Evolutionary conservation across 1,140 invertebrate species (phyloP), one percentile per base, ranked within the genome.

Genomic region (Zaprionus kolodkinae): DNA sequence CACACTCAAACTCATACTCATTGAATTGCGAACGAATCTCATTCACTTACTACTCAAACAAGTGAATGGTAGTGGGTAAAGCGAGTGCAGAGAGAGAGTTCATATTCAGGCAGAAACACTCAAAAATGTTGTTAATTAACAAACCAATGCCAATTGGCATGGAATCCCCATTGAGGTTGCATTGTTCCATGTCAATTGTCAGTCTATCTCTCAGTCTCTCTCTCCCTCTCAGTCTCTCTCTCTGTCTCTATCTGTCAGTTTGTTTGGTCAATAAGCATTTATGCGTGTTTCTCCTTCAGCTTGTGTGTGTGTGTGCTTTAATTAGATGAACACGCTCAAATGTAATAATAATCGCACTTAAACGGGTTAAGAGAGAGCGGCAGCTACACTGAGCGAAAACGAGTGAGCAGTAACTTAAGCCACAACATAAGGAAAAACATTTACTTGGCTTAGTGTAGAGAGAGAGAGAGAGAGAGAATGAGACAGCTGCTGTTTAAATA

Each of bases 401-500:
- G 4, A 27, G 3, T 17, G 4, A 15, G 17, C 15, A 9, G 3
- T 15, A 48, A 48, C n/a, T 21, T 17, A 50, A 15, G 17, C 33
- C 6, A 35, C 33, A 35, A 10, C 33, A 35, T 9, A 7, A 35
- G 33, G 10, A 35, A 35, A 9, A 35, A 35, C 33, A 35, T 35
- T 35, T 35, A 10, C 7, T 35, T 35, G 4, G 33, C 33, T 35
- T 35, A 55, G 21, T 38, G 33, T 21, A 40, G 21, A 7, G 10
- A 52, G 10, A 45, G 56, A 12, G 45, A 48, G 15, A 17, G 45
- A 52, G 3, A 27, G 30, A 66, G 17, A 30, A 30, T 2, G 27
- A 30, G 27, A 35, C 60, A 62, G 43, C 69, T 72, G 60, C 73
- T 88, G 80, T 80, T 84, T 88, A 87, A 89, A 89, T 89, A 89